Evolutionary conservation across 2,888 invertebrate genomes (phyloP), one percentile per base, ranked within the genome.

Genomic region (Lottia scabra): DNA sequence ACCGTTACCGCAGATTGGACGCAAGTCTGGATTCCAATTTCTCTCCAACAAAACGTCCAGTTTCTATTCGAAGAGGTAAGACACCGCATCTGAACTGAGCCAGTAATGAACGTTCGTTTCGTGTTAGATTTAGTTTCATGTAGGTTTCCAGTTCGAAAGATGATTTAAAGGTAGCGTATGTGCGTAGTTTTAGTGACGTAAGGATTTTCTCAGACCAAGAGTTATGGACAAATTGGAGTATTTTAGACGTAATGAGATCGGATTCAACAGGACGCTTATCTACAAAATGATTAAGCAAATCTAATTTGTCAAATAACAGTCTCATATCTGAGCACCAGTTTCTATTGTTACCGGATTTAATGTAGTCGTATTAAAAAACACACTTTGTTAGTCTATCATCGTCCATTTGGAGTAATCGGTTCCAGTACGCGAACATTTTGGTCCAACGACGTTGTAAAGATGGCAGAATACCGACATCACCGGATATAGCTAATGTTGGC

Each of bases 1-100:
- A 12, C 23, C 16, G 13, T 16, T 12, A 67, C 10, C 12, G 19
- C 67, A 67, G 10, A 67, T 45, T 45, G 0, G 23, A 45, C 67
- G 16, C 27, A 67, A n/a, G 46, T 45, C 67, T 43, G 10, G 38
- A 8, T 23, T 67, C 67, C 10, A 46, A 26, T 15, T 4, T n/a
- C 27, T 65, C 45, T 26, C 68, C 62, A 13, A 62, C 62, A 62
- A 23, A 68, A 27, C 68, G 46, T 2, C 68, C 26, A 16, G 68
- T 68, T 27, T 68, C 68, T 10, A 62, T 23, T 62, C 68, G 10
- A 12, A 68, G 27, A 10, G 68, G 68, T 62, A 68, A 27, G 13
- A 68, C 30, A 16, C 56, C 68, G 56, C 27, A 56, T 56, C 68
- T n/a, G n/a, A 68, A 68, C 68, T 68, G 62, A 26, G 4, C 19